These are phyloP conservation scores for Muscicapa striata DNA, from an alignment of 2,797 vertebrate genomes.

Conservation along the genomic window DNA sequence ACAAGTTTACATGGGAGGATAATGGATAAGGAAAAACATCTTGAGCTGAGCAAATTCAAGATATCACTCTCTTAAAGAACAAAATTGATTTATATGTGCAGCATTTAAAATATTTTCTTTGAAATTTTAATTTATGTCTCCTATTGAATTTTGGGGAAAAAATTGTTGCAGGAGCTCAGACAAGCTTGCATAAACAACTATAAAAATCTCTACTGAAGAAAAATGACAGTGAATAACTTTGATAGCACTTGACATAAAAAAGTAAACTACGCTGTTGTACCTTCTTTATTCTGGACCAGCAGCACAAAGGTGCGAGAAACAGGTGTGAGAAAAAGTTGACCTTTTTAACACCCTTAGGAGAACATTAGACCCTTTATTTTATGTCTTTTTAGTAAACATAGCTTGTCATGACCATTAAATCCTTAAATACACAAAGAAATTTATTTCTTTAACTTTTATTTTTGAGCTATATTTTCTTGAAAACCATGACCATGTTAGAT, in stretches of 20 bases:
- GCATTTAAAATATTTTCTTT: background rate
- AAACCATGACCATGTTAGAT: background rate
- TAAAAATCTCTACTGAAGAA: background rate
- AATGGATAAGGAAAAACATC: background rate
- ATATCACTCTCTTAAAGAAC: background rate
- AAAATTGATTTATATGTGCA: background rate
- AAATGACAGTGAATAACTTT: background rate
- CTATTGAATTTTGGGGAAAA: background rate
- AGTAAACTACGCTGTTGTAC: rapidly evolving
- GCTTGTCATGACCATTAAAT: background rate
- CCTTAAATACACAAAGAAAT: background rate
- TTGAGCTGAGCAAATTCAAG: background rate
- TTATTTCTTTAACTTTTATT: background rate
- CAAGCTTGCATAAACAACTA: background rate
- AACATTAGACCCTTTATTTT: background rate
- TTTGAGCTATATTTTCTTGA: background rate
- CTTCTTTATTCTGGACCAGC: background rate
- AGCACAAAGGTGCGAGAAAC: background rate
- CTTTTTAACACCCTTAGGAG: background rate
- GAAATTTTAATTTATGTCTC: background rate
- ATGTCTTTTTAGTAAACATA: rapidly evolving
- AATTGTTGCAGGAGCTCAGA: background rate
- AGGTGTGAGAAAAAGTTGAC: too few relatives aligned
- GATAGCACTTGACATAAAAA: background rate
- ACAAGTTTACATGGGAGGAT: background rate